Evolutionary conservation across 2,113 vertebrate genomes (phyloP), one percentile per base, ranked within the genome.

Genomic region (Hoplias malabaricus): DNA sequence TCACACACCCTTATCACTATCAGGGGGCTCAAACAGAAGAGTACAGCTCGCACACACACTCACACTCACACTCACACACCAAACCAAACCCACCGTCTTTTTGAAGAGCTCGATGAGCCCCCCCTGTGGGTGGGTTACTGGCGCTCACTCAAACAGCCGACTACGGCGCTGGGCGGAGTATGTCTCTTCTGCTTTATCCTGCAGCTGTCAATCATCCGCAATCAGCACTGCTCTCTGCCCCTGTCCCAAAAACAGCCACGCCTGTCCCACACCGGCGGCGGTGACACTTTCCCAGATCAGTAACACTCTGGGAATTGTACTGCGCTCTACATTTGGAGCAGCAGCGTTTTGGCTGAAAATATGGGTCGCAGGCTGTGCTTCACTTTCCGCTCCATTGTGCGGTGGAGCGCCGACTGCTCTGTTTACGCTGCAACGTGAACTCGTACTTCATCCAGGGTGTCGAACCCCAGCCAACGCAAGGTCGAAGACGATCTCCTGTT

Each of bases 101-200:
- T 73, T 82, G 65, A 78, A 82, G 76, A 63, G 27, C 43, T 43
- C 29, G 13, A 16, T 65, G 65, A 75, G 57, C 19, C 46, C 36
- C 63, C 71, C 76, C 71, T 70, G 40, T 70, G 76, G 75, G 80
- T 82, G 80, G 10, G 43, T 56, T 75, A 69, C 63, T 78, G 70
- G 56, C 57, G 46, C 29, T 82, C 75, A 78, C 70, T 74, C 80
- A 74, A 68, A 74, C 70, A 75, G 56, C 48, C 31, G 8, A 46
- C 63, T 63, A 73, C 56, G 63, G 70, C 59, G 69, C n/a, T 48
- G 57, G 81, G 66, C 1, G 46, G 71, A 66, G 59, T 48, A 36
- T 68, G 66, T 74, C 70, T 75, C 36, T 43, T 65, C 67, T 82
- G 56, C 36, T 75, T 78, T 63, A 66, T 14, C 36, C 34, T 25